These are phyloP conservation scores for Chionoecetes opilio DNA, from an alignment of 1,140 invertebrate species.

Conservation along the genomic window DNA sequence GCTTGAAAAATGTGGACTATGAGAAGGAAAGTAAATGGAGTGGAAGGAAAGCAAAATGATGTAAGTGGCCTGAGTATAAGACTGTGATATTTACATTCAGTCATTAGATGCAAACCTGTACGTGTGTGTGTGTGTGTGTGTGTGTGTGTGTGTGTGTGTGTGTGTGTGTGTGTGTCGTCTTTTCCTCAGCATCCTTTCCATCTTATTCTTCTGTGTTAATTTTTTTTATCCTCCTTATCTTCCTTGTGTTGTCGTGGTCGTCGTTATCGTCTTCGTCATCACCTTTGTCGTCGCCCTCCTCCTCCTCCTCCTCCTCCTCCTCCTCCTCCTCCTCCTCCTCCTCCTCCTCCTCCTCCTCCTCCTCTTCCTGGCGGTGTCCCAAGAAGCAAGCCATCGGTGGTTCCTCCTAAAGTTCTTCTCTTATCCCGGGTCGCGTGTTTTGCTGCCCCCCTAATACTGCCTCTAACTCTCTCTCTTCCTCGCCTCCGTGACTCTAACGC, in stretches of 20 bases:
- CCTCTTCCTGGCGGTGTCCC: background rate
- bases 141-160: background rate
- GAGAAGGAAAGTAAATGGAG: slow-evolving; percentile 7
- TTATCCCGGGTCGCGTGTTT: slow-evolving; percentile 10
- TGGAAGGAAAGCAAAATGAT: background rate
- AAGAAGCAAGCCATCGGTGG: slow-evolving; percentile 17
- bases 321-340: background rate
- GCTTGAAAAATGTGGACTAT: background rate
- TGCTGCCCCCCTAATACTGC: background rate
- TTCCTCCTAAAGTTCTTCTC: background rate
- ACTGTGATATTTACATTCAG: background rate
- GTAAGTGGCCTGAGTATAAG: background rate
- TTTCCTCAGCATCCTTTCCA: background rate
- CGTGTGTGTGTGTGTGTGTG: too few relatives aligned
- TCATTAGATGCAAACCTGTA: background rate
- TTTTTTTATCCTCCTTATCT: background rate
- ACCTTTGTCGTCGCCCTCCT: background rate
- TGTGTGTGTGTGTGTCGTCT: background rate
- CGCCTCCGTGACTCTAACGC: slow-evolving; percentile 4
- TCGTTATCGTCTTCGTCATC: background rate
- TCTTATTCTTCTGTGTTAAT: background rate
- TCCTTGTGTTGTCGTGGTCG: background rate
- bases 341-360: background rate
- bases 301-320: background rate
- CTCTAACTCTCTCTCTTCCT: slow-evolving; percentile 14